Base-by-base conservation (phyloP, 2,888 invertebrate genomes). In the Coleophora flavipennella region DNA sequence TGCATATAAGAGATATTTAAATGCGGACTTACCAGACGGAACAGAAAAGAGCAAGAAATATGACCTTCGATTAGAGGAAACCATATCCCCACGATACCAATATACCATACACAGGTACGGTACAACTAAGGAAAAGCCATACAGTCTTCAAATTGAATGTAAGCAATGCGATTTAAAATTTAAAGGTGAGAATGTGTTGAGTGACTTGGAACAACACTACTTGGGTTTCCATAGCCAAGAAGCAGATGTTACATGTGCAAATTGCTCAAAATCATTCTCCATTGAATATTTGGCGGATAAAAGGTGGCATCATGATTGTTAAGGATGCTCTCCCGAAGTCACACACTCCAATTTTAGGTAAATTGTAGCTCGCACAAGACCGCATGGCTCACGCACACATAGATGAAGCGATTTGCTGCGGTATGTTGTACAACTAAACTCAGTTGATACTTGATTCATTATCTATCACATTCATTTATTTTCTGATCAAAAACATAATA, bases 31-130 rank as follows among this genome's bases (percentile, higher is more conserved):
- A 2, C 32, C 45, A 7, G 42, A 8, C 12, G 29, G 1, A 33
- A 26, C 11, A 10, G 6, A 4, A 13, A 1, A 38, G 31, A 1
- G 25, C 8, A 8, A 36, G 0, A 44, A 53, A 8, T 63, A 64
- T 36, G 71, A 78, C 42, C 41, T 78, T 3, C 67, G 67, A 25
- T 35, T 80, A 0, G 59, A 76, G 44, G 79, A 80, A 40, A 57
- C 50, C 0, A 8, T 67, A 0, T 37, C 48, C 1, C 77, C 78
- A 0, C 46, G 49, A 8, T 53, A 55, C 13, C 13, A 44, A 1
- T 51, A 20, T 20, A 20, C 20, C 6, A 20, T 20, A 20, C 20
- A 6, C 6, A 20, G 6, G 6, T 20, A 20, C 6, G 6, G 20
- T 20, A 20, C 3, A 6, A 20, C 3, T 20, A 6, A 20, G 20